Conservation (phyloP, 2,888 invertebrate species). For the Blastobasis lacticolella region DNA sequence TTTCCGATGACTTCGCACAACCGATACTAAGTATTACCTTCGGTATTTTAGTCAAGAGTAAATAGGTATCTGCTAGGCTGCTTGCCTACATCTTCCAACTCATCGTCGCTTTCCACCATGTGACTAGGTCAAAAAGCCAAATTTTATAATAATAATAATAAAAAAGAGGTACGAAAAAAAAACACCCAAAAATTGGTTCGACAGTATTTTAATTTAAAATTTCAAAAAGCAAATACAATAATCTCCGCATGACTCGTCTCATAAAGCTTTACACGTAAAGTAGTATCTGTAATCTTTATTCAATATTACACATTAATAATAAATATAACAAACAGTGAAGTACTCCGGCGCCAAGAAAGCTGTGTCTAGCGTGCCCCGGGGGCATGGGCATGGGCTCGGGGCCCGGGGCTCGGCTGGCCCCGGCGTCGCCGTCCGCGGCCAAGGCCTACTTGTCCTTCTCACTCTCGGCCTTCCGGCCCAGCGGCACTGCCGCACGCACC, state of each 20-base stretch:
- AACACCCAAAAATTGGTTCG: slow-evolving; percentile 44
- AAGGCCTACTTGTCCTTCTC: slow-evolving; percentile 86
- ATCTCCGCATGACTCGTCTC: slow-evolving; percentile 70
- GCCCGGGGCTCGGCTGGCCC: background rate
- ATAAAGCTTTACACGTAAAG: slow-evolving; percentile 73
- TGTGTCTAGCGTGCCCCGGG: slow-evolving; percentile 27
- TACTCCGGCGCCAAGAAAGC: slow-evolving; percentile 42
- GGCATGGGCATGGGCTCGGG: no score
- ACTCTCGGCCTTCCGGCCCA: slow-evolving; percentile 89
- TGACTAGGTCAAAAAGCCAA: no score
- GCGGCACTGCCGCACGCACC: slow-evolving; percentile 90
- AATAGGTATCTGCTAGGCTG: no score
- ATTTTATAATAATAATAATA: no score
- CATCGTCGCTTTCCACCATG: no score
- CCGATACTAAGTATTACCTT: no score
- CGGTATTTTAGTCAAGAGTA: no score
- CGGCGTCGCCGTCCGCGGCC: slow-evolving; percentile 18
- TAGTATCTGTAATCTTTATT: slow-evolving; percentile 55
- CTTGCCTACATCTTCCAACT: no score
- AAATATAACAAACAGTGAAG: slow-evolving; percentile 69
- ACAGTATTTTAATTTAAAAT: slow-evolving; percentile 73
- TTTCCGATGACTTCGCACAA: no score
- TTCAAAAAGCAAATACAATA: slow-evolving; percentile 74
- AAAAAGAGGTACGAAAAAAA: slow-evolving; percentile 11
- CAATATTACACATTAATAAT: slow-evolving; percentile 61